Evolutionary conservation across 2,113 vertebrate genomes (phyloP).

Genomic region (Indri indri): DNA sequence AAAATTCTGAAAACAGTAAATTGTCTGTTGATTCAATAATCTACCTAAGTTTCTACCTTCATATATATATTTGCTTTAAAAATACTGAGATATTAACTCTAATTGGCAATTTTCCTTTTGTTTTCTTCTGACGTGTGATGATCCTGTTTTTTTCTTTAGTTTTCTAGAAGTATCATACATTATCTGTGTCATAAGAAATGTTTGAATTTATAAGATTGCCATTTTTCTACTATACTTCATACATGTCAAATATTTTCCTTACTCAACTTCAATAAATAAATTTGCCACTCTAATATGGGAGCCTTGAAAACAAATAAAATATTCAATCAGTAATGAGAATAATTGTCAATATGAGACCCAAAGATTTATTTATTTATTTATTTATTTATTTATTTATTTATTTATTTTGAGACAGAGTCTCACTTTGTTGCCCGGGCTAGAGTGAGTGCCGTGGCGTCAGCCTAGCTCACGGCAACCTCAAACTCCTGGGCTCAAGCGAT

Average conservation of each 20-base stretch:
- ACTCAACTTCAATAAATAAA: neutral
- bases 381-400: no score
- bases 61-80: neutral
- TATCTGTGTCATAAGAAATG: neutral
- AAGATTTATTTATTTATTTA: no score
- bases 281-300: neutral
- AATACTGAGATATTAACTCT: neutral
- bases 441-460: no score
- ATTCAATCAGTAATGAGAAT: neutral
- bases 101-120: neutral
- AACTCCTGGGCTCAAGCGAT: no score
- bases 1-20: neutral
- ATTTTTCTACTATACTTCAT: neutral
- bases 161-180: neutral
- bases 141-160: neutral
- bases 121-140: neutral
- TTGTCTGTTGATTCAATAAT: neutral
- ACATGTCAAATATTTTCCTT: neutral
- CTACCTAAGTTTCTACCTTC: neutral
- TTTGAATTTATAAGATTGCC: neutral
- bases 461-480: no score
- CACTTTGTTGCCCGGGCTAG: no score
- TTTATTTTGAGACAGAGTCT: no score
- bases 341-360: neutral
- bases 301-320: neutral